Evolutionary conservation across 2,797 vertebrate genomes (phyloP).

Genomic region (Alfaro cultratus): DNA sequence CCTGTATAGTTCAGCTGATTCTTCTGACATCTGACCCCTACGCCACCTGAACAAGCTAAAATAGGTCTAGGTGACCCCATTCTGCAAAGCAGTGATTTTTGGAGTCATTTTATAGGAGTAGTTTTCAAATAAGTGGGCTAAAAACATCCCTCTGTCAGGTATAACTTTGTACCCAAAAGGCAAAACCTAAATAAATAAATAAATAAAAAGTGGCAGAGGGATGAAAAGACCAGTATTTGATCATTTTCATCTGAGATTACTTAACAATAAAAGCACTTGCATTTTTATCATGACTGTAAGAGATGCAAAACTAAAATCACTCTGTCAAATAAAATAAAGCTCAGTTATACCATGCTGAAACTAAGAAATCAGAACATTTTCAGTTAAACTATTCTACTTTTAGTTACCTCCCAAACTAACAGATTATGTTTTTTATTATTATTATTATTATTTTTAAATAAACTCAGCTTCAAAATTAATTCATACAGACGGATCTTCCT

Average conservation of each 20-base stretch:
- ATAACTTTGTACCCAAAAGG: neutral
- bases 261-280: neutral
- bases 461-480: neutral
- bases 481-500: neutral
- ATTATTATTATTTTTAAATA: neutral
- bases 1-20: neutral
- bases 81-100: neutral
- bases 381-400: neutral
- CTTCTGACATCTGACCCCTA: neutral
- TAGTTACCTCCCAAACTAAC: slow-evolving; percentile 4
- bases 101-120: neutral
- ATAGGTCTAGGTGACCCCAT: neutral
- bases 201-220: neutral
- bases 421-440: too few relatives aligned
- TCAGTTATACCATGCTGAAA: neutral
- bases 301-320: neutral
- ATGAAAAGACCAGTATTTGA: neutral
- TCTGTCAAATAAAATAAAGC: slow-evolving; percentile 2
- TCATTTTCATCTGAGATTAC: neutral
- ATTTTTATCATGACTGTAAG: neutral
- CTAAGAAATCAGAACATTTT: neutral
- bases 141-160: neutral
- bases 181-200: neutral
- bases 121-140: neutral
- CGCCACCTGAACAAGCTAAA: neutral